Evolutionary conservation across 2,888 invertebrate species (phyloP), one percentile per base, ranked within the genome.

Genomic region (Nephrotoma appendiculata): DNA sequence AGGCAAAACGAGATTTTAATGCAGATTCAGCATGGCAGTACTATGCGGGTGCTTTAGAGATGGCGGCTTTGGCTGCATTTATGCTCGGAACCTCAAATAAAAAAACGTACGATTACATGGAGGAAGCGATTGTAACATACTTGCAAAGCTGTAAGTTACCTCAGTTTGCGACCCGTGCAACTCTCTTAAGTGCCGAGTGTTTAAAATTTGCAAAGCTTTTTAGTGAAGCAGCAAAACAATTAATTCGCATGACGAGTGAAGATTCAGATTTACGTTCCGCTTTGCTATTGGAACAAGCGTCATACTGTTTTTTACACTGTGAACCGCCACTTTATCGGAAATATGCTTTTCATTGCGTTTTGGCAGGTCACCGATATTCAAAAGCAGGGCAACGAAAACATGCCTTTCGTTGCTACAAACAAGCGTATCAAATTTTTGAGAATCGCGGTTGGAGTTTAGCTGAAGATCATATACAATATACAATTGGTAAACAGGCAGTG

Each of bases 1-100:
- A 96, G 83, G 97, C 98, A n/a, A 99, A 99, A 92, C 94, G 98
- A 86, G 99, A 99, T 91, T 99, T 99, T 91, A 97, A 96, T 90
- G 96, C 96, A 1, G 99, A 99, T 91, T 97, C 98, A 88, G 99
- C 99, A 0, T 99, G 98, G 98, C 93, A 98, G 43, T 97, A 99
- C 91, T 98, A 97, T 91, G 98, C 99, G 0, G 98, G 99, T 9
- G 98, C 99, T 5, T 92, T 98, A 86, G 98, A 98, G 93, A 98
- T 99, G 98, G 98, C 98, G 6, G 97, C 97, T 11, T 91, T 99
- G 43, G 95, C 98, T 87, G 96, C 97, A 0, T 98, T 97, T 90
- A 96, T 98, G 96, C 94, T 95, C 87, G 95, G 95, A 44, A 96
- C 96, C 88, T 93, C 95, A 5, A 95, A 94, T 88, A 93, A 95